Conservation (phyloP, 2,888 invertebrate genomes). For the Leptogaster cylindrica region DNA sequence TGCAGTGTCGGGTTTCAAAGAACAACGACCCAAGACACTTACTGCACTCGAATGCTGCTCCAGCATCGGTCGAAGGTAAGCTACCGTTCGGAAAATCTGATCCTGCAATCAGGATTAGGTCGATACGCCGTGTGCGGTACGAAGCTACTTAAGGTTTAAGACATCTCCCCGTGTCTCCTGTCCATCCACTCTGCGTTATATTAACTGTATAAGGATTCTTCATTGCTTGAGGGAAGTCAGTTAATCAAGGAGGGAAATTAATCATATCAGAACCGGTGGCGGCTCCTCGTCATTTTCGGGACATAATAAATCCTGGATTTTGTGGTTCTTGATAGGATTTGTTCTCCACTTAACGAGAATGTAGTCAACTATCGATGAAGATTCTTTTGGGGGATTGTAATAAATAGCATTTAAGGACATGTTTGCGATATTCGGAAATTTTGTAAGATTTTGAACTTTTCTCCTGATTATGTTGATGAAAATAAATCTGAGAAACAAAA, state of each 20-base stretch:
- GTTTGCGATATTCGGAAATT: too few species aligned
- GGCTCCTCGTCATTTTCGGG: not conserved
- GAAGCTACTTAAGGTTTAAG: conserved; percentile 2
- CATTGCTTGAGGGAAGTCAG: conserved; percentile 7
- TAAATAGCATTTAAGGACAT: too few species aligned
- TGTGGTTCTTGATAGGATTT: conserved; percentile 14
- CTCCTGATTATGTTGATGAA: too few species aligned
- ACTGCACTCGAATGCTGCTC: not conserved
- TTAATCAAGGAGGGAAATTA: conserved; percentile 22
- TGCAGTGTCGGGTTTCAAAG: conserved; percentile 32
- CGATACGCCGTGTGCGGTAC: conserved; percentile 17
- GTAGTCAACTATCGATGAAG: too few species aligned
- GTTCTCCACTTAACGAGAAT: conserved; percentile 1
- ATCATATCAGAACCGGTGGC: conserved; percentile 3
- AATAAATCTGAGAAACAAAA: too few species aligned
- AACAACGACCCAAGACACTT: conserved; percentile 6
- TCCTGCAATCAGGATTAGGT: not conserved
- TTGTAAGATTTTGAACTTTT: too few species aligned
- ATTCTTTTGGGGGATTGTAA: too few species aligned
- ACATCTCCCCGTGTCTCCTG: not conserved
- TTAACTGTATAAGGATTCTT: conserved; percentile 25
- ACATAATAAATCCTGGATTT: conserved; percentile 24
- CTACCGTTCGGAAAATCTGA: conserved; percentile 8
- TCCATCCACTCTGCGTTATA: conserved; percentile 2
- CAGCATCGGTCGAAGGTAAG: not conserved